Percentiles rank a stretch among this genome's conserved stretches.
These are phyloP conservation scores for Sphaerodactylus townsendi DNA, from an alignment of 2,113 vertebrate genomes.

Conservation along the genomic window DNA sequence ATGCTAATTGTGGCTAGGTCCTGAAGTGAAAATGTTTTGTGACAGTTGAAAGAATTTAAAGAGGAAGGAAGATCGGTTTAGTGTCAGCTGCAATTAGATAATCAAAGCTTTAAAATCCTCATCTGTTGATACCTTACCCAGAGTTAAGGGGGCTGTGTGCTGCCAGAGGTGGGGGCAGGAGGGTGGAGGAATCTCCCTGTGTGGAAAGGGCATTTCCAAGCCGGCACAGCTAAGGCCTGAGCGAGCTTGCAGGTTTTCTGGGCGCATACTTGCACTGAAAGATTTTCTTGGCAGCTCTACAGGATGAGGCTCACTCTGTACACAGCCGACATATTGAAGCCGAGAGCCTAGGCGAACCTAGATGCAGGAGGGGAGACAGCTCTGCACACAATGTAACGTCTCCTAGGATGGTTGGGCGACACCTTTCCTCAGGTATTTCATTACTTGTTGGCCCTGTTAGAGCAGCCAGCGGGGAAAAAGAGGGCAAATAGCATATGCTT, in stretches of 20 bases:
- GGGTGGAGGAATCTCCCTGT: slow-evolving; percentile 72
- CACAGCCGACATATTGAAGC: slow-evolving; percentile 72
- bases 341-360: slow-evolving; percentile 68
- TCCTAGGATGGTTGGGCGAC: slow-evolving; percentile 75
- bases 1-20: slow-evolving; percentile 72
- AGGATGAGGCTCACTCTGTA: slow-evolving; percentile 82
- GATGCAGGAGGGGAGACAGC: slow-evolving; percentile 79
- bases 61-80: slow-evolving; percentile 78
- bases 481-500: slow-evolving; percentile 62
- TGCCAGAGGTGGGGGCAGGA: slow-evolving; percentile 51
- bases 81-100: slow-evolving; percentile 77
- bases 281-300: slow-evolving; percentile 84
- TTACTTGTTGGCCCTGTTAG: slow-evolving; percentile 70
- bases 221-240: slow-evolving; percentile 73
- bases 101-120: slow-evolving; percentile 70
- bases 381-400: slow-evolving; percentile 77
- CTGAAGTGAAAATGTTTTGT: slow-evolving; percentile 80
- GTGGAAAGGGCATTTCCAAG: slow-evolving; percentile 72
- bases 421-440: slow-evolving; percentile 84
- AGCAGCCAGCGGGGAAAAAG: slow-evolving; percentile 33
- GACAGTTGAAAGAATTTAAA: slow-evolving; percentile 77
- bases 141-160: slow-evolving; percentile 35
- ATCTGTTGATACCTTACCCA: slow-evolving; percentile 58
- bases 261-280: slow-evolving; percentile 75
- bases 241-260: slow-evolving; percentile 66